A percentile compares a stretch with the other conserved stretches of the same genome.
phyloP scores from a whole-genome alignment of 1,140 invertebrate genomes.

The Cyclargus thomasi region DNA sequence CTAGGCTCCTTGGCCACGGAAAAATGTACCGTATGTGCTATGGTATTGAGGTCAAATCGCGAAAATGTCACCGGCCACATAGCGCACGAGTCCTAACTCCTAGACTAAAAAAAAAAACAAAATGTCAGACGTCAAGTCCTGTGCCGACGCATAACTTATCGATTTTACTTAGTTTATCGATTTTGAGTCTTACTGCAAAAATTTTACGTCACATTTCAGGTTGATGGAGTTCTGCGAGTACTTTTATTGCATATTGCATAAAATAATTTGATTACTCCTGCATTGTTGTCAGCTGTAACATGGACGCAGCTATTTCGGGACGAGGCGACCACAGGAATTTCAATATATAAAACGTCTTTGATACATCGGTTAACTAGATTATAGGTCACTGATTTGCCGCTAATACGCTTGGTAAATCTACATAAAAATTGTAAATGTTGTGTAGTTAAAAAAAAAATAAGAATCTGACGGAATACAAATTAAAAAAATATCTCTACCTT shows the following conservation, averaged over 20 bases:
- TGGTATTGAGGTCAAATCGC: not conserved
- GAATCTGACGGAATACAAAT: no score
- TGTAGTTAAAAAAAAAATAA: no score
- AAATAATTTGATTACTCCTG: conserved; percentile 29
- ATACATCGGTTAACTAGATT: no score
- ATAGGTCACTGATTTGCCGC: no score
- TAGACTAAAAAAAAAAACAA: conserved; percentile 22
- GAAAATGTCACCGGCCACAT: not conserved
- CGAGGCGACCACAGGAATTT: conserved; percentile 25
- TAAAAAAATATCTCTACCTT: no score
- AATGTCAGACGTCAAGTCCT: conserved; percentile 26
- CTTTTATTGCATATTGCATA: conserved; percentile 27
- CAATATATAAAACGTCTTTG: not conserved
- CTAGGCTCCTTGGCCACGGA: not conserved
- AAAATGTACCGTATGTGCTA: not conserved
- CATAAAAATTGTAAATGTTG: no score
- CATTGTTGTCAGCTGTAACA: conserved; percentile 19
- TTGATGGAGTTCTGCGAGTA: not conserved
- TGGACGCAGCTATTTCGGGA: conserved; percentile 21
- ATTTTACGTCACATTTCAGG: not conserved
- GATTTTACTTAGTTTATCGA: conserved; percentile 16
- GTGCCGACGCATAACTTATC: conserved; percentile 28
- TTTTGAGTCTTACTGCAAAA: conserved; percentile 8
- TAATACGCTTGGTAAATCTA: no score
- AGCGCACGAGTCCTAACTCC: not conserved